Conservation (phyloP, 2,113 vertebrate species). For the Azemiops feae region DNA sequence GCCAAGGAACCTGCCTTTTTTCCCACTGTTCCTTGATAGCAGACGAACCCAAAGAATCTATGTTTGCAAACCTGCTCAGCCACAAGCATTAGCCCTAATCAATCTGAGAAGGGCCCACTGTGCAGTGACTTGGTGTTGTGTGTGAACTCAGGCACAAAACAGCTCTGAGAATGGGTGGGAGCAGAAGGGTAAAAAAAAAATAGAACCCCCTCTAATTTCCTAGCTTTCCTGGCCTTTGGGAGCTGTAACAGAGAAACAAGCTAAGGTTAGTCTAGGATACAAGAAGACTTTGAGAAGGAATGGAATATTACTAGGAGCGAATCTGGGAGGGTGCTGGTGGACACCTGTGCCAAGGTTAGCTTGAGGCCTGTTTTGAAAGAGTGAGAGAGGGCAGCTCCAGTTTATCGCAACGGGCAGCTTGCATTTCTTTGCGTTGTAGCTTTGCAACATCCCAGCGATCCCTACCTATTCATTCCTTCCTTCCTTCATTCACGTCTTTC, state of each 20-base stretch:
- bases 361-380: not conserved
- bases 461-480: not conserved
- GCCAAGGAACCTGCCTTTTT: not conserved
- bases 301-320: not conserved
- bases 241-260: not conserved
- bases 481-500: not conserved
- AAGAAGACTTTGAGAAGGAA: not conserved
- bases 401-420: not conserved
- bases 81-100: too few relatives aligned
- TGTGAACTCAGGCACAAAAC: not conserved
- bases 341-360: not conserved
- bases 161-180: not conserved
- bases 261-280: not conserved
- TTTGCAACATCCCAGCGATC: not conserved
- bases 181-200: too few relatives aligned
- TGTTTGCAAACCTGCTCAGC: not conserved
- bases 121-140: not conserved
- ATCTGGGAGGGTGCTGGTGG: not conserved
- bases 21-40: not conserved
- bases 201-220: not conserved
- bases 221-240: not conserved
- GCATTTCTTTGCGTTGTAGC: not conserved
- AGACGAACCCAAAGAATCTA: too few relatives aligned
- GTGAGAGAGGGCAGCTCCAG: not conserved
- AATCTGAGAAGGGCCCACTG: not conserved